phyloP scores from a whole-genome alignment of 2,888 invertebrate genomes.

The Athripsodes cinereus region DNA sequence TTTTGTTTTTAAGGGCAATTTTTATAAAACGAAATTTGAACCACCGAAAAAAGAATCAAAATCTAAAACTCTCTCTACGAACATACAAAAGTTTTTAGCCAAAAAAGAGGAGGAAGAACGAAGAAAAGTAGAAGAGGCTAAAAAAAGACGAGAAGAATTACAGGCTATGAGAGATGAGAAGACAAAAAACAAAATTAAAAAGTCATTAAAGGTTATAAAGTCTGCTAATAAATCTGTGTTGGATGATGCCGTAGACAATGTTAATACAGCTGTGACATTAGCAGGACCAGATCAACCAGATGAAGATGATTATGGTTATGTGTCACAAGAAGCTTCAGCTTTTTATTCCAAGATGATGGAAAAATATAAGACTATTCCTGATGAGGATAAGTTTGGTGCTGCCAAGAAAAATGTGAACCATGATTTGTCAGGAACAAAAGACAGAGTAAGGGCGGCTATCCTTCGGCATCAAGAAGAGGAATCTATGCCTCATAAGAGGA shows the following conservation, averaged over 20 bases:
- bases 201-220: slow-evolving; percentile 80
- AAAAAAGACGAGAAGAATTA: slow-evolving; percentile 59
- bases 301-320: slow-evolving; percentile 88
- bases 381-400: slow-evolving; percentile 60
- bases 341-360: slow-evolving; percentile 81
- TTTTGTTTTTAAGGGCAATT: slow-evolving; percentile 39
- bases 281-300: slow-evolving; percentile 75
- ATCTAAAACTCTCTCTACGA: slow-evolving; percentile 63
- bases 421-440: slow-evolving; percentile 57
- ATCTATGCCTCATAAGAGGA: slow-evolving; percentile 59
- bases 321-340: slow-evolving; percentile 75
- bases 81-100: slow-evolving; percentile 77
- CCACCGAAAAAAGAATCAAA: slow-evolving; percentile 77
- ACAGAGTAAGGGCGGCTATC: slow-evolving; percentile 72
- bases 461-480: slow-evolving; percentile 67
- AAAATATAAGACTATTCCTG: slow-evolving; percentile 68
- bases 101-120: slow-evolving; percentile 76
- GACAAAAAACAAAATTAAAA: slow-evolving; percentile 66
- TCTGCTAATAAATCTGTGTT: slow-evolving; percentile 84
- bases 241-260: slow-evolving; percentile 71
- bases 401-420: slow-evolving; percentile 47
- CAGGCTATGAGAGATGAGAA: slow-evolving; percentile 65
- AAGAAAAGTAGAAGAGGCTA: slow-evolving; percentile 55
- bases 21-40: slow-evolving; percentile 72
- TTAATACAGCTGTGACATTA: slow-evolving; percentile 68